These are phyloP conservation scores for Cosmopolites sordidus DNA, from an alignment of 2,888 invertebrate genomes.

Conservation along the genomic window DNA sequence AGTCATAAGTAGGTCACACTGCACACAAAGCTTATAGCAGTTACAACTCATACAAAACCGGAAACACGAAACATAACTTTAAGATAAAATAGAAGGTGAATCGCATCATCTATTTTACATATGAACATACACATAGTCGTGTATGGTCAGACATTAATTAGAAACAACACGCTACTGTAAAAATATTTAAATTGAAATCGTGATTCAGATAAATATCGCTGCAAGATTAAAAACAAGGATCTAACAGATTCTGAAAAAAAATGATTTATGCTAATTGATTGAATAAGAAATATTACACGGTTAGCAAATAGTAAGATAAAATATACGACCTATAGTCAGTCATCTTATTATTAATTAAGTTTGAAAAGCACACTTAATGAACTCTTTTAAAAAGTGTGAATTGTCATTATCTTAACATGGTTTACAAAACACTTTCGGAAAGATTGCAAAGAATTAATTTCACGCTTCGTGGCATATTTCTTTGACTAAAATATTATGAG, in stretches of 20 bases:
- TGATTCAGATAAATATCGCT: slow-evolving; percentile 13
- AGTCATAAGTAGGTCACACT: too few relatives aligned
- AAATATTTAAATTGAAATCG: slow-evolving; percentile 24
- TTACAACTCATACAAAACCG: not conserved
- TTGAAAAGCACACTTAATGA: too few relatives aligned
- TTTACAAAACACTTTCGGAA: too few relatives aligned
- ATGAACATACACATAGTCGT: slow-evolving; percentile 15
- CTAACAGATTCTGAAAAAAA: slow-evolving; percentile 12
- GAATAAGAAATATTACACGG: slow-evolving; percentile 12
- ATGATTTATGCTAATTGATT: slow-evolving; percentile 15
- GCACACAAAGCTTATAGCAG: too few relatives aligned
- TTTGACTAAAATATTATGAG: too few relatives aligned
- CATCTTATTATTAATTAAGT: too few relatives aligned
- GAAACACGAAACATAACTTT: not conserved
- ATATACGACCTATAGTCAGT: too few relatives aligned
- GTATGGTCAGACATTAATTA: slow-evolving; percentile 16
- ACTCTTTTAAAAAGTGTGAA: too few relatives aligned
- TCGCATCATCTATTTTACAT: slow-evolving; percentile 13
- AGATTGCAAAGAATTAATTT: too few relatives aligned
- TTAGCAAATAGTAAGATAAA: slow-evolving; percentile 7
- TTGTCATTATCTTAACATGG: too few relatives aligned
- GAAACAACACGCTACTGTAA: slow-evolving; percentile 20
- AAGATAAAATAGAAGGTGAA: slow-evolving; percentile 15
- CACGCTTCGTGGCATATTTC: too few relatives aligned
- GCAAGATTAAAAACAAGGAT: slow-evolving; percentile 21